Evolutionary conservation across 2,797 vertebrate genomes (phyloP), one percentile per base, ranked within the genome.

Genomic region (Myotis findleyi): DNA sequence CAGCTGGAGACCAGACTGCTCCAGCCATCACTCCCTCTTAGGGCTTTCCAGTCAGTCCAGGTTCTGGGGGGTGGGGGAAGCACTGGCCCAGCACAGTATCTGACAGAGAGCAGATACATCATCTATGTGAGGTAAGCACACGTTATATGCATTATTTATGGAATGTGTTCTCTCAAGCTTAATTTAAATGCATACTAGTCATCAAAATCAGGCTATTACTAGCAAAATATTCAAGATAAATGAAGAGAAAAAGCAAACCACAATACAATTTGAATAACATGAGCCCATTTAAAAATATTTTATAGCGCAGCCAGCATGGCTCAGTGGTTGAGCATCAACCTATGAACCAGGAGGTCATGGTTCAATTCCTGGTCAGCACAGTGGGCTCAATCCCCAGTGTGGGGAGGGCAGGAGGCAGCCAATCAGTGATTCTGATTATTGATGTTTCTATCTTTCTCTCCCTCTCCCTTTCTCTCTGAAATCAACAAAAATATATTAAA

Each of bases 181-280:
- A 44, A n/a, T 85, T 93, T 91, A 85, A 89, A 75, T 49, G 44
- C 41, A 47, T 14, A 49, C 14, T 38, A 38, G 25, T 68, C 51
- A 87, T 53, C 55, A 21, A 92, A 91, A 85, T 59, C 72, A 79
- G 69, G 76, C 30, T 36, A 72, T 23, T 47, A n/a, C 23, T 73
- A 82, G 84, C 62, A 93, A 96, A 90, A 82, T 79, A 93, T 16
- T 86, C 84, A 79, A 57, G 68, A 80, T 27, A 84, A 83, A 94
- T 38, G 16, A 94, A 69, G 25, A 91, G 41, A 64, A 68, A 89
- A 82, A 55, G 44, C 11, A 87, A 92, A 72, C 36, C 30, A 14
- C 23, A 44, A 33, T 18, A 49, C 69, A 80, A 83, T 80, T 72
- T 89, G 38, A 94, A 57, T 44, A 84, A 66, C 27, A 62, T 4